These are phyloP conservation scores for Halcyon smyrnensis DNA, from an alignment of 2,797 vertebrate species.

Conservation along the genomic window DNA sequence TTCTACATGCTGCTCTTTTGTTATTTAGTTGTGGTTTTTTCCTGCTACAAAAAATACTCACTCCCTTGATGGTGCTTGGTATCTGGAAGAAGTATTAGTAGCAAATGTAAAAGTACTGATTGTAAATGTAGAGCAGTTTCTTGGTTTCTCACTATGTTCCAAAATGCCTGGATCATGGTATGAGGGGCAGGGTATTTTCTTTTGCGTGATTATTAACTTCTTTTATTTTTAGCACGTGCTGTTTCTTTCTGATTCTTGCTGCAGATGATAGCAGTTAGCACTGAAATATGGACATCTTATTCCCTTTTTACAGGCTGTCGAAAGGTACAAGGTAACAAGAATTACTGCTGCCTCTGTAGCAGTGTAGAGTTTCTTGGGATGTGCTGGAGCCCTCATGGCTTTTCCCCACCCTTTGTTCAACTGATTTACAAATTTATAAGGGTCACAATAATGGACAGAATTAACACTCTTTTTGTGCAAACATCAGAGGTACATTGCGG, in stretches of 20 bases:
- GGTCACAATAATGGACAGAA: not conserved
- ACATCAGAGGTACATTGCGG: not conserved
- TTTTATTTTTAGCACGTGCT: not conserved
- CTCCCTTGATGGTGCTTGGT: not conserved
- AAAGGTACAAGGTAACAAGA: conserved; percentile 11
- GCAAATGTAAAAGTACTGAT: not conserved
- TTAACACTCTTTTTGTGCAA: not conserved
- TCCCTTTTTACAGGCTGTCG: not conserved
- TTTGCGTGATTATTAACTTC: not conserved
- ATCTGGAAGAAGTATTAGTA: not conserved
- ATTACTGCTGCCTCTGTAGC: not conserved
- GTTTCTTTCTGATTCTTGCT: not conserved
- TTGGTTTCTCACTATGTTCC: not conserved
- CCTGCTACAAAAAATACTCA: not conserved
- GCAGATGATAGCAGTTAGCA: not conserved
- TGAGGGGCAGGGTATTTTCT: not conserved
- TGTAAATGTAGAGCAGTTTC: not conserved
- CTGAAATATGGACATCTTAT: not conserved
- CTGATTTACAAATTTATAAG: not conserved
- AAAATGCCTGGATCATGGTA: not conserved
- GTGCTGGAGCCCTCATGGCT: not conserved
- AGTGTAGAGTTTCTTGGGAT: conserved; percentile 14
- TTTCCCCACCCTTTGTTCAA: conserved; percentile 3
- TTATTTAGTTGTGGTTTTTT: not conserved
- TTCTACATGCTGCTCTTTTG: not conserved